These are phyloP conservation scores for Antheraea mylitta DNA, from an alignment of 1,140 invertebrate genomes.

Conservation along the genomic window DNA sequence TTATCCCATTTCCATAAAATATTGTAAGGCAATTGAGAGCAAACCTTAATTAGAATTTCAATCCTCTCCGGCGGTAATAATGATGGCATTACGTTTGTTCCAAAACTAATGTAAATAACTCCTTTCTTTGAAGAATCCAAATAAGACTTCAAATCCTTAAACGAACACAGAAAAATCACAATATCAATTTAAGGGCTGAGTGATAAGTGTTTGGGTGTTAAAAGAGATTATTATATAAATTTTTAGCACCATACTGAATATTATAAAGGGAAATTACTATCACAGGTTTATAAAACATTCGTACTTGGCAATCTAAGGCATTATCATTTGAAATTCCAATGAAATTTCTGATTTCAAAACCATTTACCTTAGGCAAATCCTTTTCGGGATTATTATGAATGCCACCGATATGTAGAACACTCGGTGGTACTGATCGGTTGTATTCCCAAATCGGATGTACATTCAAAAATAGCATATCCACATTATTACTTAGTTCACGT, in stretches of 20 bases:
- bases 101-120: slow-evolving; percentile 77
- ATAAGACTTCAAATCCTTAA: slow-evolving; percentile 34
- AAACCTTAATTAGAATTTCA: slow-evolving; percentile 62
- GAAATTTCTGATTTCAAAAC: not conserved
- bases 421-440: slow-evolving; percentile 65
- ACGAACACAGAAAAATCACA: not conserved
- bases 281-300: too few species aligned
- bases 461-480: slow-evolving; percentile 77
- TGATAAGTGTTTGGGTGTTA: too few species aligned
- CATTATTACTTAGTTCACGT: slow-evolving; percentile 63
- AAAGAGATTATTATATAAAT: too few species aligned
- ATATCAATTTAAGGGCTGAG: too few species aligned
- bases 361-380: slow-evolving; percentile 38
- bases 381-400: slow-evolving; percentile 63
- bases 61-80: slow-evolving; percentile 57
- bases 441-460: slow-evolving; percentile 61
- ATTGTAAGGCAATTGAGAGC: slow-evolving; percentile 61
- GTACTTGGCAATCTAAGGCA: too few species aligned
- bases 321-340: not conserved
- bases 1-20: slow-evolving; percentile 74
- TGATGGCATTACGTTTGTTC: slow-evolving; percentile 74
- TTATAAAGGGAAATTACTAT: too few species aligned
- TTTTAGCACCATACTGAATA: too few species aligned
- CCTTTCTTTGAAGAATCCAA: slow-evolving; percentile 37
- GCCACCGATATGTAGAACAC: slow-evolving; percentile 75